Conservation (phyloP, 1,140 invertebrate genomes). For the Oncopodura yosiiana region DNA sequence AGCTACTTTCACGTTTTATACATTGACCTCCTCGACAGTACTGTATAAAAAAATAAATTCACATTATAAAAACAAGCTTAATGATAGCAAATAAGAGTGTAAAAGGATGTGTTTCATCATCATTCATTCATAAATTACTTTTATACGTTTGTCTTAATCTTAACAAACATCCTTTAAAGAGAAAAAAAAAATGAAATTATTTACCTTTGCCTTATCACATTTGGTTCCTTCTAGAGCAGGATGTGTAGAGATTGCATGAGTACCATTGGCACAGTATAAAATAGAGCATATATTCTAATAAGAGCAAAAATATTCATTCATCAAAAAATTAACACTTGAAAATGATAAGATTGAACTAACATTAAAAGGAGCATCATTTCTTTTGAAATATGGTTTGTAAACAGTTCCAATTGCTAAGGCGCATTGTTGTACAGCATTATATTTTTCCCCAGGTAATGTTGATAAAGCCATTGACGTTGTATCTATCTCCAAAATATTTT, state of each 20-base stretch:
- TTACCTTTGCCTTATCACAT: slow-evolving; percentile 27
- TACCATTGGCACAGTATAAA: slow-evolving; percentile 30
- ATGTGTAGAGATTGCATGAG: slow-evolving; percentile 28
- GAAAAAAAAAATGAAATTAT: background rate
- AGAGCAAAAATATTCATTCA: background rate
- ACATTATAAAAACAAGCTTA: slow-evolving; percentile 4
- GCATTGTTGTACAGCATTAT: slow-evolving; percentile 27
- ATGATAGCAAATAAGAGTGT: background rate
- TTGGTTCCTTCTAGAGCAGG: slow-evolving; percentile 27
- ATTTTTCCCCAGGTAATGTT: slow-evolving; percentile 31
- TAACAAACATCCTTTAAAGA: background rate
- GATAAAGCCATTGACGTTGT: background rate
- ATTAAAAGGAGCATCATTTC: slow-evolving; percentile 23
- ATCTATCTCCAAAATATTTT: slow-evolving; percentile 11
- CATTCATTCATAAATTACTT: background rate
- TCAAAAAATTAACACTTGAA: background rate
- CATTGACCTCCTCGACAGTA: slow-evolving; percentile 20
- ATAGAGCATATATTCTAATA: slow-evolving; percentile 28
- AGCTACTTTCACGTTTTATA: slow-evolving; percentile 13
- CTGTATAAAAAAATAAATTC: slow-evolving; percentile 3
- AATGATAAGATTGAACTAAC: slow-evolving; percentile 12
- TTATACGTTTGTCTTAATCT: background rate
- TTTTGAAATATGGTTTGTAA: slow-evolving; percentile 21
- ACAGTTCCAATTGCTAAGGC: slow-evolving; percentile 16
- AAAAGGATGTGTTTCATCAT: slow-evolving; percentile 1